A percentile compares a stretch with the other conserved stretches of the same genome.
These are phyloP conservation scores for Meloe dianella DNA, from an alignment of 2,888 invertebrate genomes.

Conservation along the genomic window DNA sequence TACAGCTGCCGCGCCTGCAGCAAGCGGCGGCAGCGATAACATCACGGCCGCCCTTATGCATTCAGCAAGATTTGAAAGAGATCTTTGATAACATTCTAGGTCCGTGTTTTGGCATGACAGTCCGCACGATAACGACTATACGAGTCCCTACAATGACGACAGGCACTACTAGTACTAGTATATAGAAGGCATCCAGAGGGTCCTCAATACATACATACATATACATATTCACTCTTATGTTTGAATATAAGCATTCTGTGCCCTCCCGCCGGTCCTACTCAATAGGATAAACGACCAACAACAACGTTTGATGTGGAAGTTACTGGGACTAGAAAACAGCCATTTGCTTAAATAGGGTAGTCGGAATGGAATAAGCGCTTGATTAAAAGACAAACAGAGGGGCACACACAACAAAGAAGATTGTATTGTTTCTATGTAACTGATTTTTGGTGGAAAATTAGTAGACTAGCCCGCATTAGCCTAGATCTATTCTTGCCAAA, in stretches of 20 bases:
- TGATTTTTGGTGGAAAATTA: not conserved
- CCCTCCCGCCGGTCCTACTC: slow-evolving; percentile 16
- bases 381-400: slow-evolving; percentile 1
- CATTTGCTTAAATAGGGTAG: slow-evolving; percentile 29
- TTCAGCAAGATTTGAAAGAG: slow-evolving; percentile 63
- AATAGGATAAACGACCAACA: slow-evolving; percentile 22
- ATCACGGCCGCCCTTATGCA: slow-evolving; percentile 61
- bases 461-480: not conserved
- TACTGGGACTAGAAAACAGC: slow-evolving; percentile 25
- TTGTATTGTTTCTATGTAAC: not conserved
- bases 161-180: slow-evolving; percentile 31
- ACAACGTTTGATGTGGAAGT: slow-evolving; percentile 31
- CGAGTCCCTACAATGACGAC: slow-evolving; percentile 51
- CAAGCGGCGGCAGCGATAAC: slow-evolving; percentile 53
- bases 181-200: slow-evolving; percentile 27
- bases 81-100: slow-evolving; percentile 61
- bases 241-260: slow-evolving; percentile 7
- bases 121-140: slow-evolving; percentile 58
- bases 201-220: slow-evolving; percentile 22
- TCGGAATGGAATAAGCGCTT: slow-evolving; percentile 16
- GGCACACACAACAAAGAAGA: not conserved
- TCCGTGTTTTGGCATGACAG: slow-evolving; percentile 63
- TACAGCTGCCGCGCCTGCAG: slow-evolving; percentile 59
- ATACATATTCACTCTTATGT: not conserved
- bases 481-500: not conserved